Conservation (phyloP, 1,140 invertebrate genomes). For the Araneus ventricosus region DNA sequence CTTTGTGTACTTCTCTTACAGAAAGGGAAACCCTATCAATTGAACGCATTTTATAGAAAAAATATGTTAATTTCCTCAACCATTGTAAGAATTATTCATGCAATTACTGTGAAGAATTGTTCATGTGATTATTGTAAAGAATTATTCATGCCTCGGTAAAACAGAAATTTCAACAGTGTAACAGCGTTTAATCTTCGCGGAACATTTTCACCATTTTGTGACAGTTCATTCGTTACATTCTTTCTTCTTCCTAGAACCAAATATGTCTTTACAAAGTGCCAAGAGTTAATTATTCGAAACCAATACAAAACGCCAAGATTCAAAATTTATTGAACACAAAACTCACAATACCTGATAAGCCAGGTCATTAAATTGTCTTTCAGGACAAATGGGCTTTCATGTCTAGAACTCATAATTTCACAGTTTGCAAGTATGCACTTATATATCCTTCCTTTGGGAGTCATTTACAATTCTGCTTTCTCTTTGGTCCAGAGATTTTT, state of each 20-base stretch:
- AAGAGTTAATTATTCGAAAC: slow-evolving; percentile 19
- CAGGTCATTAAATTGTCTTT: slow-evolving; percentile 11
- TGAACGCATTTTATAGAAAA: too few relatives aligned
- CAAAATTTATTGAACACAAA: slow-evolving; percentile 29
- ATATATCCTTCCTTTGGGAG: background rate
- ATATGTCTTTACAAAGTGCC: background rate
- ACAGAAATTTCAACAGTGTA: too few relatives aligned
- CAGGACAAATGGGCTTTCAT: background rate
- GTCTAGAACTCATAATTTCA: background rate
- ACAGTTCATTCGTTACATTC: background rate
- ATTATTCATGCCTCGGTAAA: too few relatives aligned
- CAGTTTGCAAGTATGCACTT: background rate
- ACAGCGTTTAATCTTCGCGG: too few relatives aligned
- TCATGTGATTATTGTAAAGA: too few relatives aligned
- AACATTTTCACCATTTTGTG: background rate
- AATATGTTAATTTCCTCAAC: too few relatives aligned
- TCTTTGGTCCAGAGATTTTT: background rate
- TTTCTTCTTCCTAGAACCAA: background rate
- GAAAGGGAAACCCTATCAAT: too few relatives aligned
- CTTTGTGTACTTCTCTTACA: too few relatives aligned
- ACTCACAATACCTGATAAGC: slow-evolving; percentile 8
- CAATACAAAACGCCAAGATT: slow-evolving; percentile 6
- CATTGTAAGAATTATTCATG: too few relatives aligned
- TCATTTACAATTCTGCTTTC: background rate
- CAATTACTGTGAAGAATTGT: too few relatives aligned